Percentiles rank a stretch among this genome's conserved stretches.
Evolutionary conservation across 2,797 vertebrate genomes (phyloP).

Genomic region (Helarctos malayanus): DNA sequence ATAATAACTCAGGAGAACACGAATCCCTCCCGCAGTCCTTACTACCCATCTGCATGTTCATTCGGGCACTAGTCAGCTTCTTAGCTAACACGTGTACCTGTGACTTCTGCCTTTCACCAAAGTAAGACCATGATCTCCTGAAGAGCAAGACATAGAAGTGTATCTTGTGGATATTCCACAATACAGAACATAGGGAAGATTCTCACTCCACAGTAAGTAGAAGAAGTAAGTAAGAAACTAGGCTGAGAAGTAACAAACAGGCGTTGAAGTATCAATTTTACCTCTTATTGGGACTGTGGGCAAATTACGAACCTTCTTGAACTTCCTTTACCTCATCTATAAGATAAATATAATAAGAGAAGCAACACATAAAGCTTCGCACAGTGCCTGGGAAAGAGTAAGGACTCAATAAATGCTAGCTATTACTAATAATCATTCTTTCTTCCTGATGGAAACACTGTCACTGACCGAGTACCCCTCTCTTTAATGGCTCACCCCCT

Average conservation of each 20-base stretch:
- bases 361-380: not conserved
- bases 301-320: not conserved
- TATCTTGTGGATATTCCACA: not conserved
- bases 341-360: not conserved
- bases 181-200: not conserved
- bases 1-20: not conserved
- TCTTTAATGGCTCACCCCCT: too few species aligned
- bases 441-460: not conserved
- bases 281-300: not conserved
- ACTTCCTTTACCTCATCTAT: not conserved
- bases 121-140: not conserved
- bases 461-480: not conserved
- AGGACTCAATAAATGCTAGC: not conserved
- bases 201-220: not conserved
- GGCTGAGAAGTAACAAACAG: not conserved
- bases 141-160: not conserved
- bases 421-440: not conserved
- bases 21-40: fast-evolving
- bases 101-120: not conserved
- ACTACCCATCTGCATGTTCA: fast-evolving
- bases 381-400: not conserved
- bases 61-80: fast-evolving
- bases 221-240: not conserved
- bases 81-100: not conserved
- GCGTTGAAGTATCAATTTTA: not conserved